phyloP scores from a whole-genome alignment of 2,113 vertebrate species.

The Cyphomyrus discorhynchus region DNA sequence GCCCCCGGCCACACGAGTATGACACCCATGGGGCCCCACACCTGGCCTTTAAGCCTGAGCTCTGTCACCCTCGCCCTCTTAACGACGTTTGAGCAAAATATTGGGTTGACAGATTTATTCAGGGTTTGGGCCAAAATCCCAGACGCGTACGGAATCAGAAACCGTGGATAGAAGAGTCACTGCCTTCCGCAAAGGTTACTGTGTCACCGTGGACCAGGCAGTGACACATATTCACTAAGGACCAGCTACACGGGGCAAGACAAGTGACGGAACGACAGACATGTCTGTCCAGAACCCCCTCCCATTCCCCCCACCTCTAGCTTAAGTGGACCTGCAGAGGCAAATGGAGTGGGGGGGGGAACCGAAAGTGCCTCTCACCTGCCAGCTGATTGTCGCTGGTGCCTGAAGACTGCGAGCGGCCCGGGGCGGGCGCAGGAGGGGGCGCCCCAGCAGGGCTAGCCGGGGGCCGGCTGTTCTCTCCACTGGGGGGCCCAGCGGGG shows the following conservation, averaged over 20 bases:
- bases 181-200: background rate
- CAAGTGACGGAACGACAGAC: background rate
- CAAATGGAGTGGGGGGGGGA: background rate
- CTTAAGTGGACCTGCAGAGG: background rate
- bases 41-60: background rate
- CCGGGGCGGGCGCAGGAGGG: constrained; percentile 44
- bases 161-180: background rate
- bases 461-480: constrained; percentile 70
- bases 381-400: constrained; percentile 52
- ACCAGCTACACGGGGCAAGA: background rate
- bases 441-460: constrained; percentile 69
- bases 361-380: constrained; percentile 40
- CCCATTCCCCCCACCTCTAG: background rate
- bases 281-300: background rate
- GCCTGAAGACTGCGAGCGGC: constrained; percentile 33
- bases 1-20: background rate
- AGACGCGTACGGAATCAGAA: background rate
- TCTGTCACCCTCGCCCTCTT: background rate
- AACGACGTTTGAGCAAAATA: background rate
- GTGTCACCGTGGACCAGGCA: background rate
- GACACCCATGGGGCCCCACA: background rate
- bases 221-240: background rate
- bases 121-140: background rate
- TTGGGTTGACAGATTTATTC: background rate
- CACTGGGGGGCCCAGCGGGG: constrained; percentile 62